phyloP scores from a whole-genome alignment of 1,140 invertebrate species.

The Andrena cerasifolii region DNA sequence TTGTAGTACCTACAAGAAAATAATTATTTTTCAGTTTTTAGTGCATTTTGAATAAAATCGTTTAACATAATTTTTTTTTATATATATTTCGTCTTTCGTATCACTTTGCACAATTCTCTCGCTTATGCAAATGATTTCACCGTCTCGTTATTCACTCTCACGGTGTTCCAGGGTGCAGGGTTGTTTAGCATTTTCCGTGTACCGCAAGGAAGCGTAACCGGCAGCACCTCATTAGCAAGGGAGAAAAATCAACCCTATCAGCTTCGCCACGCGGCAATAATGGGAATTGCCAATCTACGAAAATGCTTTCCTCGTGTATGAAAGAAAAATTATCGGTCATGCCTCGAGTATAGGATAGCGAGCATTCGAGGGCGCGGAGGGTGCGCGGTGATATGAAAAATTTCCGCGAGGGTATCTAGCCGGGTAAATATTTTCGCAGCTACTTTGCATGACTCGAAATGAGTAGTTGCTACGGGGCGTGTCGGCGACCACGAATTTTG shows the following conservation, averaged over 20 bases:
- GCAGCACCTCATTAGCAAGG: not conserved
- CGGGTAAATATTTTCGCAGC: slow-evolving; percentile 28
- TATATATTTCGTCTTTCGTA: too few species aligned
- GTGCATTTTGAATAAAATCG: too few species aligned
- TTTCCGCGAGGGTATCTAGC: not conserved
- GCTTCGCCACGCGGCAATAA: slow-evolving; percentile 3
- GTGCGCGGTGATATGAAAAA: not conserved
- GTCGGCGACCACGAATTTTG: not conserved
- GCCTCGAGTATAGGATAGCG: not conserved
- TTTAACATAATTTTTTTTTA: too few species aligned
- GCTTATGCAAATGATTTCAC: too few species aligned
- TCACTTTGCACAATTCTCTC: too few species aligned
- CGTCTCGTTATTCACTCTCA: too few species aligned
- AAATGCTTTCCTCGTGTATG: slow-evolving; percentile 15
- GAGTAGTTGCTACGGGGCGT: not conserved
- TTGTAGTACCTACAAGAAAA: too few species aligned
- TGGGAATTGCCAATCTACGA: slow-evolving; percentile 30
- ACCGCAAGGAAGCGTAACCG: not conserved
- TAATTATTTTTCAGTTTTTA: too few species aligned
- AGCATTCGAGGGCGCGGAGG: not conserved
- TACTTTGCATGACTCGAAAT: slow-evolving; percentile 12
- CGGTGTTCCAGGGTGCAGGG: not conserved
- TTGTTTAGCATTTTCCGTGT: not conserved
- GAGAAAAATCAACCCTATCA: not conserved
- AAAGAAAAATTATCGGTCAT: slow-evolving; percentile 27